A percentile compares a stretch with the other conserved stretches of the same genome.
These are phyloP conservation scores for Drosophila anomalata DNA, from an alignment of 2,888 invertebrate species.

Conservation along the genomic window DNA sequence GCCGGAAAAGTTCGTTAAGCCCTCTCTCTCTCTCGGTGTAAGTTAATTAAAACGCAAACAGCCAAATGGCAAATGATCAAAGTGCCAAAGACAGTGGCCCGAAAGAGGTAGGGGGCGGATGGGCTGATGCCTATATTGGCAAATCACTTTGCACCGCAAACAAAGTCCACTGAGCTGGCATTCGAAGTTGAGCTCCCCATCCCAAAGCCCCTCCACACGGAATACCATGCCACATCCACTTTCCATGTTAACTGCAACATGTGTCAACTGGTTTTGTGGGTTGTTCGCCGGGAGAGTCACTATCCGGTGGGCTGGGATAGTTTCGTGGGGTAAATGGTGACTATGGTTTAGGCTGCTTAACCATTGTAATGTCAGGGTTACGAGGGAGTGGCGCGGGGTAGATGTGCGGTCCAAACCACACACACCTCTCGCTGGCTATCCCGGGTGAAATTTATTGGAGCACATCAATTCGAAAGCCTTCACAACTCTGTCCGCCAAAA, in stretches of 20 bases:
- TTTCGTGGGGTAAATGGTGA: conserved; percentile 4
- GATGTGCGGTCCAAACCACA: not conserved
- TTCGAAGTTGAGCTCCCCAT: conserved; percentile 11
- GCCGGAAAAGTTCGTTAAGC: conserved; percentile 60
- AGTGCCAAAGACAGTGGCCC: conserved; percentile 50
- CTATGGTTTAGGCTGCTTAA: conserved; percentile 32
- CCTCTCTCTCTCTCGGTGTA: conserved; percentile 41
- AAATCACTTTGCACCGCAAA: conserved; percentile 63
- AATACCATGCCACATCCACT: conserved; percentile 30
- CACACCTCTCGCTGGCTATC: conserved; percentile 33
- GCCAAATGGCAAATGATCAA: conserved; percentile 58
- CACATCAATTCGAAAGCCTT: conserved; percentile 44
- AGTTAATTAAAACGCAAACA: conserved; percentile 69
- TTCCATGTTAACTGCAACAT: conserved; percentile 56
- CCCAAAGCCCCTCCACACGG: conserved; percentile 9
- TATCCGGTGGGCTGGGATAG: not conserved
- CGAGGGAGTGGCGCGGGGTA: not conserved
- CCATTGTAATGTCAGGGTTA: conserved; percentile 25
- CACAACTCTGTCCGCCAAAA: conserved; percentile 29
- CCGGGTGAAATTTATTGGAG: conserved; percentile 45
- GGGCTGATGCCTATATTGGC: conserved; percentile 47
- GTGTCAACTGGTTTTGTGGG: conserved; percentile 62
- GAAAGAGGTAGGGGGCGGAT: conserved; percentile 4
- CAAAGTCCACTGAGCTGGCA: conserved; percentile 37
- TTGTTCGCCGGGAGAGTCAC: conserved; percentile 4